Percentiles rank a stretch among this genome's conserved stretches.
phyloP scores from a whole-genome alignment of 2,113 vertebrate genomes.

The Passer montanus region DNA sequence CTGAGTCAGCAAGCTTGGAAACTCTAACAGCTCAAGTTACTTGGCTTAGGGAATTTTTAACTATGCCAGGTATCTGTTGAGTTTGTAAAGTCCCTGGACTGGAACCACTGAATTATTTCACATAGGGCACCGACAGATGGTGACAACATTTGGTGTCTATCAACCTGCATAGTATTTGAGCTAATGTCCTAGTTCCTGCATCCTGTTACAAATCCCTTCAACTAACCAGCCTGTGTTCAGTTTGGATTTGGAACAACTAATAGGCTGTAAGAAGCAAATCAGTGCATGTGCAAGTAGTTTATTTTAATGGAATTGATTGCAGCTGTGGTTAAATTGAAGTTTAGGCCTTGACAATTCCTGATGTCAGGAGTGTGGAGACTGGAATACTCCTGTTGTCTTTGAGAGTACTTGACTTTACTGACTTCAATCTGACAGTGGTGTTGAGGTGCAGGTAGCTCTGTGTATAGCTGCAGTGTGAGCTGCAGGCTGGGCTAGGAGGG shows the following conservation, averaged over 20 bases:
- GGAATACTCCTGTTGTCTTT: not conserved
- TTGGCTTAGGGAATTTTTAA: not conserved
- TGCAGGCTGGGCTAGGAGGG: not conserved
- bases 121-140: constrained; percentile 36
- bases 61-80: constrained; percentile 24
- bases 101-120: constrained; percentile 35
- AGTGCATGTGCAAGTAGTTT: not conserved
- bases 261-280: not conserved
- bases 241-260: not conserved
- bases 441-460: not conserved
- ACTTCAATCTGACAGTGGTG: not conserved
- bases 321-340: not conserved
- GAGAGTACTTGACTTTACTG: not conserved
- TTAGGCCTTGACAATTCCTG: not conserved
- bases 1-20: constrained; percentile 6
- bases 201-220: constrained; percentile 24
- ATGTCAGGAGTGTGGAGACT: not conserved
- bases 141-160: constrained; percentile 51
- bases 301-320: not conserved
- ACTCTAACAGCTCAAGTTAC: not conserved
- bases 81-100: constrained; percentile 3
- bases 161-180: not conserved
- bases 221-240: not conserved
- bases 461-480: not conserved
- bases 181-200: constrained; percentile 25